phyloP scores from a whole-genome alignment of 2,797 vertebrate genomes.

The Galagoides demidoff region DNA sequence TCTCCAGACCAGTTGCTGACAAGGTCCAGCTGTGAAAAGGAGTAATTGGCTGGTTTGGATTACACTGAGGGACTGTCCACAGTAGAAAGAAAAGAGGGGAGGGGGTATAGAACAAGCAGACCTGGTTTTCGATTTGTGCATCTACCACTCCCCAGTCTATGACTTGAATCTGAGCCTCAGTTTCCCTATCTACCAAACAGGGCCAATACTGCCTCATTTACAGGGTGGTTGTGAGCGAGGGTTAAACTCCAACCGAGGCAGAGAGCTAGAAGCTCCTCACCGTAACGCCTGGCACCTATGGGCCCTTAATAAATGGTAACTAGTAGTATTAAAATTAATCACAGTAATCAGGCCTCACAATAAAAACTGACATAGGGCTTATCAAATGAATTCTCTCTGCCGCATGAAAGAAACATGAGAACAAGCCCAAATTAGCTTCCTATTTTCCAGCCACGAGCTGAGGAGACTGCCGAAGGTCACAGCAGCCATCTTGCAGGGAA shows the following conservation, averaged over 20 bases:
- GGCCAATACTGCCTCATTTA: background rate
- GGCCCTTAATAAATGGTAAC: slow-evolving; percentile 75
- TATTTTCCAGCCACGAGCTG: slow-evolving; percentile 69
- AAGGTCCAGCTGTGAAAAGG: background rate
- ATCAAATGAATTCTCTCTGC: slow-evolving; percentile 75
- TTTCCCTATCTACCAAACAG: background rate
- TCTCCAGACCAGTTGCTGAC: background rate
- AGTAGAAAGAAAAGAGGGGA: background rate
- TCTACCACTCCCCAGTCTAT: too few relatives aligned
- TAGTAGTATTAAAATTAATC: slow-evolving; percentile 79
- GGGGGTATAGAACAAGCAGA: background rate
- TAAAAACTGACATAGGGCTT: slow-evolving; percentile 78
- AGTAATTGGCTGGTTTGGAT: background rate
- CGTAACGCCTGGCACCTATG: slow-evolving; percentile 1
- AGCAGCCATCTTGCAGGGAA: slow-evolving; percentile 69
- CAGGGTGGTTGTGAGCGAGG: background rate
- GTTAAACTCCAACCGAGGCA: slow-evolving; percentile 41
- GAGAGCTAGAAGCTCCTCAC: background rate
- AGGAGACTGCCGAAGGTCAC: slow-evolving; percentile 78
- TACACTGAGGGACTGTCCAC: background rate
- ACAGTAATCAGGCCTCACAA: slow-evolving; percentile 78
- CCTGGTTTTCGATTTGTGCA: background rate
- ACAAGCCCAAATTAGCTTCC: slow-evolving; percentile 79
- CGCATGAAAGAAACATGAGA: slow-evolving; percentile 81
- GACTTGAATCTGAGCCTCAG: background rate